Evolutionary conservation across 2,113 vertebrate genomes (phyloP).

Genomic region (Reinhardtius hippoglossoides): DNA sequence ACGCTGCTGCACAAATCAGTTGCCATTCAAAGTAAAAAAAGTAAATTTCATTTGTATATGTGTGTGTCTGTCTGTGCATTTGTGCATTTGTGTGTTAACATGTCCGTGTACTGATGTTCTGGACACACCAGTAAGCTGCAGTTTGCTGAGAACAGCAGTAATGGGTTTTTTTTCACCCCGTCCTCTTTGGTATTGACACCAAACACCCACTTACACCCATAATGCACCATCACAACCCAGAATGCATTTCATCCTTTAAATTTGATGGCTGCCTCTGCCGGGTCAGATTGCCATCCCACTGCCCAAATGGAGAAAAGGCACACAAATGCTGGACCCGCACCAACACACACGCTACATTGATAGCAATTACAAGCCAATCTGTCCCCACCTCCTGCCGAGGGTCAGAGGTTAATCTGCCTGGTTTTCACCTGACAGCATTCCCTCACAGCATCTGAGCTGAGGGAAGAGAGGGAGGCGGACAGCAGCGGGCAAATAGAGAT

Average conservation of each 20-base stretch:
- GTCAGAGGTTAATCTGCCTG: slow-evolving; percentile 71
- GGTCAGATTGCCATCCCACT: slow-evolving; percentile 50
- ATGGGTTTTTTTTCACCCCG: slow-evolving; percentile 6
- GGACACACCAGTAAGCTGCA: slow-evolving; percentile 49
- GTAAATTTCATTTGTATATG: slow-evolving; percentile 7
- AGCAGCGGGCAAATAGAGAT: slow-evolving; percentile 46
- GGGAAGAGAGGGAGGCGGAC: slow-evolving; percentile 26
- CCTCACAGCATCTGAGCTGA: slow-evolving; percentile 22
- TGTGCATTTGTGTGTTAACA: slow-evolving; percentile 29
- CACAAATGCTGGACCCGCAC: slow-evolving; percentile 21
- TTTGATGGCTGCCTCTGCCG: slow-evolving; percentile 7
- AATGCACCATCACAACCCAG: slow-evolving; percentile 62
- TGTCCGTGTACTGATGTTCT: slow-evolving; percentile 27
- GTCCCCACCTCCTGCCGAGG: slow-evolving; percentile 56
- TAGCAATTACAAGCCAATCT: slow-evolving; percentile 68
- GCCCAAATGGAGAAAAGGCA: slow-evolving; percentile 25
- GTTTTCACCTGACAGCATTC: slow-evolving; percentile 64
- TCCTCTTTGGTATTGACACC: slow-evolving; percentile 56
- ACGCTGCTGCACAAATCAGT: slow-evolving; percentile 37
- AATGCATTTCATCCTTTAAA: slow-evolving; percentile 59
- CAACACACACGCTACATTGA: slow-evolving; percentile 38
- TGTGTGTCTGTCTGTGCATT: background rate
- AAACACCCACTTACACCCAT: slow-evolving; percentile 50
- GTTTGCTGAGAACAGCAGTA: slow-evolving; percentile 65
- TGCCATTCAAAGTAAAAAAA: slow-evolving; percentile 43